Percentiles rank a stretch among this genome's conserved stretches.
Evolutionary conservation across 2,113 vertebrate genomes (phyloP).

Genomic region (Synodontis membranacea): DNA sequence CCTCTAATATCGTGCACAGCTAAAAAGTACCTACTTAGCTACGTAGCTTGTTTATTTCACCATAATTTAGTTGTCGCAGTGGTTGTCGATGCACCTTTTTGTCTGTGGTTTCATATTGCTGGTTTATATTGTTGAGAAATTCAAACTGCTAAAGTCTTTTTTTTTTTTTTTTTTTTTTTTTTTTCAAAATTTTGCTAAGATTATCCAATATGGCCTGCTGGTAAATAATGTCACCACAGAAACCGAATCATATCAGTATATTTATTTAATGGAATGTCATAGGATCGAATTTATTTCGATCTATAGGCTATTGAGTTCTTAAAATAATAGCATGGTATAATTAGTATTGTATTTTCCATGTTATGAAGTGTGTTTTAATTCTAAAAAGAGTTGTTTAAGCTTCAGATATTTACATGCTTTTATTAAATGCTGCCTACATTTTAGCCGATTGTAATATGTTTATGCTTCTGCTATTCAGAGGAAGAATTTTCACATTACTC

Average conservation of each 20-base stretch:
- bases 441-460: neutral
- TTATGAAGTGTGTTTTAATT: neutral
- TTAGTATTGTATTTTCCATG: neutral
- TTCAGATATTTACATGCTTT: neutral
- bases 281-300: neutral
- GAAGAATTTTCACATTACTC: conserved; percentile 37
- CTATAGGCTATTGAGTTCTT: neutral
- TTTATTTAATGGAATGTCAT: neutral
- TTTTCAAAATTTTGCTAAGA: too few species aligned
- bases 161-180: neutral
- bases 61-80: too few species aligned
- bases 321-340: neutral
- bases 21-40: neutral
- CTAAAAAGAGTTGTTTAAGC: neutral
- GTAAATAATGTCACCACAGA: neutral
- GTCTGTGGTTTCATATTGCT: neutral
- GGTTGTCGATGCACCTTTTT: neutral
- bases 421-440: neutral
- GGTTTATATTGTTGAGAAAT: neutral
- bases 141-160: too few species aligned
- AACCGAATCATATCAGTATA: neutral
- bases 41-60: neutral
- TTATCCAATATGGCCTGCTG: neutral
- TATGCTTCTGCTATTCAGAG: neutral
- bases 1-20: neutral